phyloP scores from a whole-genome alignment of 2,113 vertebrate genomes.

The Oceanites oceanicus region DNA sequence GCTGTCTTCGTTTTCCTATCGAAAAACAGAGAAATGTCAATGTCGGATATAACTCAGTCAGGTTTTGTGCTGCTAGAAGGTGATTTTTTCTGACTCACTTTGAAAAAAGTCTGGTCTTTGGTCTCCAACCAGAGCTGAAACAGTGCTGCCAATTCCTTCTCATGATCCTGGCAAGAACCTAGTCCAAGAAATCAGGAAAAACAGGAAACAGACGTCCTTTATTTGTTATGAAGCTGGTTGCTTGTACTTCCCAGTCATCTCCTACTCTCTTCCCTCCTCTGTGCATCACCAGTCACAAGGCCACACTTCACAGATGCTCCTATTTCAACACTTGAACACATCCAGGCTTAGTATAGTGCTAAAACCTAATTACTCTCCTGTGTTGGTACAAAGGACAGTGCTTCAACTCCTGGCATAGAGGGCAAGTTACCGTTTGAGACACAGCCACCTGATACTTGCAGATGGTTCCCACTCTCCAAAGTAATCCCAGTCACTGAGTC shows the following conservation, averaged over 20 bases:
- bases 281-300: background rate
- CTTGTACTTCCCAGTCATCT: background rate
- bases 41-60: background rate
- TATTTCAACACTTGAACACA: background rate
- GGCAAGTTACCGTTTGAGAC: background rate
- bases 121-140: constrained; percentile 97
- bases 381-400: background rate
- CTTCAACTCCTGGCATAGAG: background rate
- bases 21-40: constrained; percentile 29
- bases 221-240: background rate
- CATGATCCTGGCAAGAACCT: constrained; percentile 88
- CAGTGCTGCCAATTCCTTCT: constrained; percentile 90
- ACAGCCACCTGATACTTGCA: background rate
- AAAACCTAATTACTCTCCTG: background rate
- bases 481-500: background rate
- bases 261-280: background rate
- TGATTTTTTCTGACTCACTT: constrained; percentile 74
- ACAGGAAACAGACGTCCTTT: background rate
- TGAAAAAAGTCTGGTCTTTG: constrained; percentile 91
- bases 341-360: background rate
- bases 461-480: background rate
- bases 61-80: background rate
- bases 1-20: constrained; percentile 88
- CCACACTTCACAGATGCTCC: background rate
- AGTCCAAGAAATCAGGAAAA: background rate